Percentiles rank a stretch among this genome's conserved stretches.
These are phyloP conservation scores for Ceramica pisi DNA, from an alignment of 2,888 invertebrate genomes.

Conservation along the genomic window DNA sequence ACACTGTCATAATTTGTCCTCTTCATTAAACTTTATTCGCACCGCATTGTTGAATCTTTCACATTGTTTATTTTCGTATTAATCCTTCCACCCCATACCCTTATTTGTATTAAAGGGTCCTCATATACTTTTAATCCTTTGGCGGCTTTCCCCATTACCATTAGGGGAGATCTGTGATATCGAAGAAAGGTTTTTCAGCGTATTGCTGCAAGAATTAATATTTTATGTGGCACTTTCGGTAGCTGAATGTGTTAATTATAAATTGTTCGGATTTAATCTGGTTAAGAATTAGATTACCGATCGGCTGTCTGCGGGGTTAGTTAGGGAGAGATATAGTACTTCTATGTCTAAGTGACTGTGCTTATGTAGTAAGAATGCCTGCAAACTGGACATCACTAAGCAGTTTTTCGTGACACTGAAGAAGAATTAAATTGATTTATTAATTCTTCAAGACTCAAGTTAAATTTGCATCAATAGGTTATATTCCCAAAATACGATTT, in stretches of 20 bases:
- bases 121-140: slow-evolving; percentile 73
- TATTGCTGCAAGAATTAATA: slow-evolving; percentile 68
- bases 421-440: not conserved
- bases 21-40: slow-evolving; percentile 58
- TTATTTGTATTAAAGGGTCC: slow-evolving; percentile 65
- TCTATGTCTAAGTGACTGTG: not conserved
- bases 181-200: slow-evolving; percentile 64
- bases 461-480: not conserved
- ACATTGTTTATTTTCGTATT: slow-evolving; percentile 68
- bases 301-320: slow-evolving; percentile 1
- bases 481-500: too few species aligned
- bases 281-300: slow-evolving; percentile 9
- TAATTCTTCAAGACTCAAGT: not conserved
- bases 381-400: not conserved
- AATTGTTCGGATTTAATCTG: slow-evolving; percentile 54
- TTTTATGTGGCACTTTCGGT: slow-evolving; percentile 64
- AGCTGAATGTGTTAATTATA: slow-evolving; percentile 57
- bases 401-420: not conserved
- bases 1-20: slow-evolving; percentile 29
- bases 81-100: slow-evolving; percentile 59
- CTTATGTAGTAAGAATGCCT: not conserved
- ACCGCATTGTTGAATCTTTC: slow-evolving; percentile 61
- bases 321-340: not conserved
- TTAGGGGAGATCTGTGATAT: slow-evolving; percentile 68
- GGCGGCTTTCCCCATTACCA: slow-evolving; percentile 71